Base-by-base conservation (phyloP, 2,113 vertebrate species). In the Thymallus thymallus region DNA sequence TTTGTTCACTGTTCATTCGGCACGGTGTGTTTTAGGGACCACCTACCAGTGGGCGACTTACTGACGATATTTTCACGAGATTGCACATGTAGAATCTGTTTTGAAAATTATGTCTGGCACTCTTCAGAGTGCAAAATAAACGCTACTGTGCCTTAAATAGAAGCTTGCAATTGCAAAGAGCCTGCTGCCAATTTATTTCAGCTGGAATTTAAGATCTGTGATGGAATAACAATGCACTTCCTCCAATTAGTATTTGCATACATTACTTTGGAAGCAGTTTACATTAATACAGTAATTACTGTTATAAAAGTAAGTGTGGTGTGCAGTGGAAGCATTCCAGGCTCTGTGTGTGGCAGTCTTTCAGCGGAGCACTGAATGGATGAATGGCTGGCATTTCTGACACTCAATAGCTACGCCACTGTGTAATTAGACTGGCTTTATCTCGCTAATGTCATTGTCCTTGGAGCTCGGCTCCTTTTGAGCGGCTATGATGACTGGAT, bases 231-330 rank as follows among this genome's bases (percentile, higher is more conserved):
- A 70, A 66, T 35, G 60, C 48, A 69, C 74, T 70, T 62, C n/a
- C 18, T 69, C 58, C 13, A 63, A 75, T 77, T 63, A n/a, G 26
- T 62, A 80, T 84, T 84, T 76, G 79, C 79, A 84, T 84, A 68
- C 55, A 80, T 83, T 76, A 51, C 48, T 16, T 18, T 51, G 48
- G 48, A 55, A 69, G 61, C 69, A 70, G 66, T 79, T 75, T 77
- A 75, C 73, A 72, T 84, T 75, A 80, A 73, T 76, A 35, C 67
- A 56, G 72, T 71, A 77, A 78, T 80, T 82, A 76, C 35, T 77
- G 76, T 56, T n/a, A 22, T 78, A 73, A 58, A 69, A 85, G 75
- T 80, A 73, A 78, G 77, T 65, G 30, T 46, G 66, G 72, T 46
- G 30, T 63, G 46, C 63, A 58, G 58, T 6, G 6, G 22, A 30